Evolutionary conservation across 1,140 invertebrate species (phyloP), one percentile per base, ranked within the genome.

Genomic region (Homarus americanus): DNA sequence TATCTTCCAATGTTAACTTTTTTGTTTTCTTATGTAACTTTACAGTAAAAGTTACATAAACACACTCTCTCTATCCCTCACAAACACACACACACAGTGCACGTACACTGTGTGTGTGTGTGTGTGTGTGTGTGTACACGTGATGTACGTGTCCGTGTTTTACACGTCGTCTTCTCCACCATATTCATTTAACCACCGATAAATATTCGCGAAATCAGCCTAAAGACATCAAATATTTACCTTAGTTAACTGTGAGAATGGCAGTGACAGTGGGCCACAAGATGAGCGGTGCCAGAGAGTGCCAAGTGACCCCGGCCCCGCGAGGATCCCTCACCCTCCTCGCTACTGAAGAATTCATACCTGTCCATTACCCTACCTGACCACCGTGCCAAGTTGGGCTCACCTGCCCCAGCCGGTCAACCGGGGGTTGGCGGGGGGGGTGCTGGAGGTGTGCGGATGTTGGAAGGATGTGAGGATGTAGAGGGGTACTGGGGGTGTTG

Each of bases 291-390:
- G 82, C 82, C 82, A 44, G 82, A 41, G 63, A 84, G 82, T 72
- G 82, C 63, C 82, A 84, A 32, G 66, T 73, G 82, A 34, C 41
- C 63, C 40, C 2, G 66, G 4, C 32, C 82, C 82, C 63, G 32
- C 7, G 82, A 72, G 82, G n/a, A 41, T 41, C 82, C 28, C 9
- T 20, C 66, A 36, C 82, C 82, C 82, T 84, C 66, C 69, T 49
- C 40, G 66, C 82, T 84, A 72, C 63, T 84, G 34, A 84, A 84
- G 82, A 84, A 84, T 84, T 84, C 82, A 84, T 84, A 66, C 58
- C 82, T 84, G 82, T 84, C 82, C 82, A 84, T 84, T 84, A 84
- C 82, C 66, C 82, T 84, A 72, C 63, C 82, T 84, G 82, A 84
- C 63, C 36, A 44, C 36, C 66, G 38, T 15, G 38, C 82, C 63